Conservation (phyloP, 2,797 vertebrate species). For the Todus mexicanus region DNA sequence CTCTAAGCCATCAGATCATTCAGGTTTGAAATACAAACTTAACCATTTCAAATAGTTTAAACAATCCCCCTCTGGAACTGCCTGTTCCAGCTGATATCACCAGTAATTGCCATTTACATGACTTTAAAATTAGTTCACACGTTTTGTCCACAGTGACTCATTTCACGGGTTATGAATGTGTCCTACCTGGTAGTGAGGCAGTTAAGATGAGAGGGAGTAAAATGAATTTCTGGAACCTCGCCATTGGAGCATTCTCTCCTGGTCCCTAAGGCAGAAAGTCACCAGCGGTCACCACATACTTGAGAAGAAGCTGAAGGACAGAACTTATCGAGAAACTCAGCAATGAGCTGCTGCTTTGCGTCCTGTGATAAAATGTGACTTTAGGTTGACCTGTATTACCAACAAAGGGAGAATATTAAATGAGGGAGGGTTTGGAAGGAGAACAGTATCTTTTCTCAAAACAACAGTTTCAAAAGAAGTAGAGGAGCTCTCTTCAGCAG, state of each 20-base stretch:
- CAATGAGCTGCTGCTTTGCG: background rate
- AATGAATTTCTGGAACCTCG: background rate
- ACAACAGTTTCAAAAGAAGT: background rate
- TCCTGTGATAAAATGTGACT: background rate
- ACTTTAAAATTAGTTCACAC: background rate
- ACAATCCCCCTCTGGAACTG: background rate
- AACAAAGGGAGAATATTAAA: background rate
- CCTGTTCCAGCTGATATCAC: background rate
- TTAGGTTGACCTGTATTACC: background rate
- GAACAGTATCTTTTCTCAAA: background rate
- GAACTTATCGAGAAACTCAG: background rate
- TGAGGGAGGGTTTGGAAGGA: background rate
- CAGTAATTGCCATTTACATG: background rate
- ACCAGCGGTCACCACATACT: background rate
- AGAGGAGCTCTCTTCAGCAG: background rate
- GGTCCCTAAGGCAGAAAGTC: constrained; percentile 14
- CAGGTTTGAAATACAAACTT: background rate
- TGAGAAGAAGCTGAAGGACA: background rate
- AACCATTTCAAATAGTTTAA: background rate
- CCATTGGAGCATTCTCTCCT: constrained; percentile 66
- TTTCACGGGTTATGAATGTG: accelerated
- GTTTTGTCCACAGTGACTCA: background rate
- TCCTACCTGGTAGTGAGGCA: constrained; percentile 44
- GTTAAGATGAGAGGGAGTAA: constrained; percentile 26
- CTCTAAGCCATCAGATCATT: background rate